Evolutionary conservation across 2,888 invertebrate species (phyloP).

Genomic region (Sylvicola cinctus): DNA sequence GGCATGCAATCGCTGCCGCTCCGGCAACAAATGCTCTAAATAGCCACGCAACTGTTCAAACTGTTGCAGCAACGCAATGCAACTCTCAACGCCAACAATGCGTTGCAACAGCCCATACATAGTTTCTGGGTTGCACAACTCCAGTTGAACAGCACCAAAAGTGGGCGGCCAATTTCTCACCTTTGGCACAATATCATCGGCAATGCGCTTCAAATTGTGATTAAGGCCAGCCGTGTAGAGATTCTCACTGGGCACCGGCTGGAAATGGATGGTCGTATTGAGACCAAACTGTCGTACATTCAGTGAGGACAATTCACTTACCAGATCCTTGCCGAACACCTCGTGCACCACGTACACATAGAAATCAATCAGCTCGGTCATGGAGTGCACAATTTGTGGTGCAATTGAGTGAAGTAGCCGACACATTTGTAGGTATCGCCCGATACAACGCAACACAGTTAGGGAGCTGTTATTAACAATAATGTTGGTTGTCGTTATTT

Average conservation of each 20-base stretch:
- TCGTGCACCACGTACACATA: constrained; percentile 76
- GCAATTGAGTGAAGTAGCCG: constrained; percentile 74
- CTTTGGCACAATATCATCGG: constrained; percentile 39
- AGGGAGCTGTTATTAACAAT: constrained; percentile 83
- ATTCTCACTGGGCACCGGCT: constrained; percentile 21
- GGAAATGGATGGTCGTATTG: constrained; percentile 1
- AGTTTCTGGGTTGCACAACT: constrained; percentile 44
- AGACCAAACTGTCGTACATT: neutral
- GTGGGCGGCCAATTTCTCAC: constrained; percentile 23
- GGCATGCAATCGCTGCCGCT: constrained; percentile 46
- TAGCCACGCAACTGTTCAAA: constrained; percentile 67
- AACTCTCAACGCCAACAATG: constrained; percentile 81
- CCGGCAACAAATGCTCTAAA: constrained; percentile 61
- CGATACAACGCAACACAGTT: constrained; percentile 72
- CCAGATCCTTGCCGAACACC: constrained; percentile 65
- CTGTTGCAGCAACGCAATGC: constrained; percentile 75
- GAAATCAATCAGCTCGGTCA: constrained; percentile 85
- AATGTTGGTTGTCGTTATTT: constrained; percentile 19
- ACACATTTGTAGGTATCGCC: constrained; percentile 86
- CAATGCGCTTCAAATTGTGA: constrained; percentile 54
- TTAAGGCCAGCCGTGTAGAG: constrained; percentile 49
- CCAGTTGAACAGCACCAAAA: constrained; percentile 20
- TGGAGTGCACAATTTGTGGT: constrained; percentile 70
- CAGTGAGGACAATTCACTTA: constrained; percentile 8
- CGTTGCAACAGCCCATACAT: constrained; percentile 69